A percentile compares a stretch with the other conserved stretches of the same genome.
phyloP scores from a whole-genome alignment of 2,113 vertebrate species.

The Budorcas taxicolor region DNA sequence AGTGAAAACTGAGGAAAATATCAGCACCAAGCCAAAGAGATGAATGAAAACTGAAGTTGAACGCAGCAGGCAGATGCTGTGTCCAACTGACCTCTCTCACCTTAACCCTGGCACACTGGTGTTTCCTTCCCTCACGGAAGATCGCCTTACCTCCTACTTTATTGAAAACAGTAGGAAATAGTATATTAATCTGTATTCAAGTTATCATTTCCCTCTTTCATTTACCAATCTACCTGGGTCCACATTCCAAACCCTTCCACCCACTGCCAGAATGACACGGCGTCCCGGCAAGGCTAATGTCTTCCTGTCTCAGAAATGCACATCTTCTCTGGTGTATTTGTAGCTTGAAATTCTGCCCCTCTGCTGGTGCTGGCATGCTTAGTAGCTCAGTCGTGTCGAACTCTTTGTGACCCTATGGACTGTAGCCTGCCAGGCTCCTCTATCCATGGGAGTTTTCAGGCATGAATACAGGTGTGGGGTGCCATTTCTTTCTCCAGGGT shows the following conservation, averaged over 20 bases:
- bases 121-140: neutral
- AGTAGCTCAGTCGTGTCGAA: neutral
- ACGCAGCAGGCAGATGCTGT: neutral
- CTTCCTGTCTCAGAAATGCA: neutral
- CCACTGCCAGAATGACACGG: neutral
- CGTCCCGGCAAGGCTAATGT: fast-evolving
- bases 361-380: neutral
- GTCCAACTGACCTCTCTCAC: neutral
- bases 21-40: neutral
- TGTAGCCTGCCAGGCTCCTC: neutral
- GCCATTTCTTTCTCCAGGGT: neutral
- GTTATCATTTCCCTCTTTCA: neutral
- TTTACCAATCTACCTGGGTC: neutral
- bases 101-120: neutral
- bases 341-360: neutral
- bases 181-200: neutral
- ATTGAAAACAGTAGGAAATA: neutral
- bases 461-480: neutral
- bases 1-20: neutral
- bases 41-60: neutral
- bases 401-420: neutral
- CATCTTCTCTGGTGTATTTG: no score
- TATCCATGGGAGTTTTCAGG: neutral
- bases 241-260: neutral
- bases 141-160: neutral